phyloP scores from a whole-genome alignment of 2,113 vertebrate species.

The Elephas maximus region DNA sequence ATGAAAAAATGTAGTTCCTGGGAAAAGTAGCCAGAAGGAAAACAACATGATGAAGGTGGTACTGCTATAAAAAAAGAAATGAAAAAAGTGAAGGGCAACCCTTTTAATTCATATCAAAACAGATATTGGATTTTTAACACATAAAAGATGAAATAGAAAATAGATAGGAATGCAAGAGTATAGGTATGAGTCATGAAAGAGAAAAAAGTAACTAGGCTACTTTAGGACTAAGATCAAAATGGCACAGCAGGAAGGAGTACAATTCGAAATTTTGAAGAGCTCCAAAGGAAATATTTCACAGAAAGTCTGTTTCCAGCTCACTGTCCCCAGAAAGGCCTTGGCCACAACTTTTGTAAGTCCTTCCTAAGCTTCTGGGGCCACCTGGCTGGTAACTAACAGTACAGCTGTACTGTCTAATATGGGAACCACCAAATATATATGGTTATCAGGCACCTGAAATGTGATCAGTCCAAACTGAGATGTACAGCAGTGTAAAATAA shows the following conservation, averaged over 20 bases:
- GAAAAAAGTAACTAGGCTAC: neutral
- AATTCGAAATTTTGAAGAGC: conserved; percentile 1
- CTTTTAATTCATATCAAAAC: conserved; percentile 28
- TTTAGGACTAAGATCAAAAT: conserved; percentile 19
- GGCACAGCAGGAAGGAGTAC: neutral
- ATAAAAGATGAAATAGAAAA: conserved; percentile 18
- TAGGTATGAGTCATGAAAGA: neutral
- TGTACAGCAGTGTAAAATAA: neutral
- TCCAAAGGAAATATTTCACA: conserved; percentile 9
- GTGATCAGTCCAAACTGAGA: neutral
- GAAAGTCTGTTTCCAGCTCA: conserved; percentile 9
- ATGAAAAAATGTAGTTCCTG: conserved; percentile 46
- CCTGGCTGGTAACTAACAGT: conserved; percentile 38
- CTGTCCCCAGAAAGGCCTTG: conserved; percentile 57
- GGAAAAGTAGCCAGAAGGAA: neutral
- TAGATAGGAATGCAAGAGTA: neutral
- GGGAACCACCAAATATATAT: neutral
- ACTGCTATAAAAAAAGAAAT: neutral
- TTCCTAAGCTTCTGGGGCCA: conserved; percentile 42
- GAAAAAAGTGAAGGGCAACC: conserved; percentile 25
- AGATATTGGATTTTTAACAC: neutral
- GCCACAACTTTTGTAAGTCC: neutral
- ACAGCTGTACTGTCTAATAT: neutral
- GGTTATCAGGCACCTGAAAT: neutral
- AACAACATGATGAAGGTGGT: neutral